A percentile compares a stretch with the other conserved stretches of the same genome.
These are phyloP conservation scores for Alviniconcha strummeri DNA, from an alignment of 2,888 invertebrate genomes.

Conservation along the genomic window DNA sequence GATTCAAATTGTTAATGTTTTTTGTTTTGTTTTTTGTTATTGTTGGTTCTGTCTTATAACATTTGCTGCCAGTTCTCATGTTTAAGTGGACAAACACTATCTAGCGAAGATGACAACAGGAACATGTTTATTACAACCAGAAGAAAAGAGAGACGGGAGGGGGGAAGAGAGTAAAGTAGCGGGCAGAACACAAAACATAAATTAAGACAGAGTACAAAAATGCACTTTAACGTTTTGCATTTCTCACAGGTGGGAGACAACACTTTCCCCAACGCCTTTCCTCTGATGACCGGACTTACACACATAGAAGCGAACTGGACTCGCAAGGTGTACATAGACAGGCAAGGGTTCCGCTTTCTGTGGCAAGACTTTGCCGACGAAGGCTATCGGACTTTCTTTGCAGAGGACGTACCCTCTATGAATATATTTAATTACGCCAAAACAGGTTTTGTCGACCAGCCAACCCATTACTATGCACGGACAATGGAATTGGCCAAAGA, in stretches of 20 bases:
- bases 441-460: neutral
- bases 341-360: neutral
- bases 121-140: too few species aligned
- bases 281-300: neutral
- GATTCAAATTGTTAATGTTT: too few species aligned
- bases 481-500: neutral
- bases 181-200: too few species aligned
- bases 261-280: neutral
- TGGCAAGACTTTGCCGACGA: neutral
- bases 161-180: too few species aligned
- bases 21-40: too few species aligned
- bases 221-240: too few species aligned
- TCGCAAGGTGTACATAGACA: neutral
- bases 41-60: too few species aligned
- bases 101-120: too few species aligned
- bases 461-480: neutral
- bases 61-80: too few species aligned
- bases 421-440: neutral
- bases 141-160: too few species aligned
- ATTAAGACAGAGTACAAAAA: too few species aligned
- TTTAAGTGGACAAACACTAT: too few species aligned
- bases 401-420: neutral
- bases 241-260: neutral
- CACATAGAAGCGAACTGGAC: neutral
- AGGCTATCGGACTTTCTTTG: neutral